Conservation (phyloP, 1,140 invertebrate genomes). For the Calosoma granatense region DNA sequence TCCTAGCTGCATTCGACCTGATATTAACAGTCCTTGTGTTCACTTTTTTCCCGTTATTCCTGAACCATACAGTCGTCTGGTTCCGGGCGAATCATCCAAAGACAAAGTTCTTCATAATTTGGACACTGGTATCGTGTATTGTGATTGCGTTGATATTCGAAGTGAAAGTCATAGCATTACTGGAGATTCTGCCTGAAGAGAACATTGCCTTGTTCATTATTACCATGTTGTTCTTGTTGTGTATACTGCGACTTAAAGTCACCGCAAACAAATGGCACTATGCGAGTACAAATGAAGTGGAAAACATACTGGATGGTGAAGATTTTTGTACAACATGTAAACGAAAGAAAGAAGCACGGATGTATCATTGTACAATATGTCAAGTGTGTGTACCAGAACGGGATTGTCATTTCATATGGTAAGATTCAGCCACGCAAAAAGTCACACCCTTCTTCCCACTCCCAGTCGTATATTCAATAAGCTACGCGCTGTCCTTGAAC, state of each 20-base stretch:
- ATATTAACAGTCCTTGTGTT: constrained; percentile 49
- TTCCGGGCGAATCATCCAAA: constrained; percentile 37
- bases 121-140: constrained; percentile 51
- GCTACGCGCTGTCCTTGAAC: not conserved
- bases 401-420: constrained; percentile 44
- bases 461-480: constrained; percentile 12
- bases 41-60: constrained; percentile 50
- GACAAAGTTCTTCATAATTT: constrained; percentile 55
- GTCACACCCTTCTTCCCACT: too few species aligned
- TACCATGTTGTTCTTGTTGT: constrained; percentile 43
- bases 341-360: constrained; percentile 23
- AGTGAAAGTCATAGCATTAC: constrained; percentile 45
- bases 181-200: constrained; percentile 57
- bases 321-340: constrained; percentile 34
- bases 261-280: constrained; percentile 36
- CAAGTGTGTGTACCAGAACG: constrained; percentile 34
- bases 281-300: constrained; percentile 29
- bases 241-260: constrained; percentile 46
- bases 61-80: constrained; percentile 47
- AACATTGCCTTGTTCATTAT: constrained; percentile 50
- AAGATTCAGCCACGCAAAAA: constrained; percentile 18
- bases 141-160: constrained; percentile 57
- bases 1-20: constrained; percentile 47
- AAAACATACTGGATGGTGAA: constrained; percentile 34
- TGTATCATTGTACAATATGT: constrained; percentile 30